Evolutionary conservation across 2,888 invertebrate genomes (phyloP).

Genomic region (Thecocarcelia acutangulata): DNA sequence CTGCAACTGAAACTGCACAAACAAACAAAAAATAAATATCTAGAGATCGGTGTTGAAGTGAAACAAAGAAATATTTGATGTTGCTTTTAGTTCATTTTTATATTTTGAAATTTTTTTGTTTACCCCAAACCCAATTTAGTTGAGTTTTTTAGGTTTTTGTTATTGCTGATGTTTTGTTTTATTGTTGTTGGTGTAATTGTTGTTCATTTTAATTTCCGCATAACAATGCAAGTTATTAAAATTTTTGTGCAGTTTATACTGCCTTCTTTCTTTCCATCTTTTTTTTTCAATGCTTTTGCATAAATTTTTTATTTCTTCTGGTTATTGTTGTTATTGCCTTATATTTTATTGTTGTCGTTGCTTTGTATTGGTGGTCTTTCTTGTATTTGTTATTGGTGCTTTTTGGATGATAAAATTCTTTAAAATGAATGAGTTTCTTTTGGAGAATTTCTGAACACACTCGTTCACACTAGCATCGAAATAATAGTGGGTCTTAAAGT

Average conservation of each 20-base stretch:
- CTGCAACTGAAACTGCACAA: slow-evolving; percentile 10
- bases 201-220: slow-evolving; percentile 66
- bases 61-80: slow-evolving; percentile 36
- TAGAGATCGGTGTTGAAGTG: slow-evolving; percentile 36
- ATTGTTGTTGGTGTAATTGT: slow-evolving; percentile 40
- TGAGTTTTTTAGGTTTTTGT: slow-evolving; percentile 18
- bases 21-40: slow-evolving; percentile 12
- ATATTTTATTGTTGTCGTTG: slow-evolving; percentile 48
- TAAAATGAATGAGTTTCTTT: slow-evolving; percentile 51
- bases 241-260: slow-evolving; percentile 66
- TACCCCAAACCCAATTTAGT: slow-evolving; percentile 52
- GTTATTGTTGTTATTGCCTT: slow-evolving; percentile 62
- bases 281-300: slow-evolving; percentile 5
- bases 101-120: slow-evolving; percentile 14
- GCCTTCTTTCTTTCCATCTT: slow-evolving; percentile 15
- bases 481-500: background rate
- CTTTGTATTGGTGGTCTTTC: slow-evolving; percentile 33
- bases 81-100: slow-evolving; percentile 34
- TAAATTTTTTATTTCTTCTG: slow-evolving; percentile 57
- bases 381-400: slow-evolving; percentile 49
- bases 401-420: slow-evolving; percentile 64
- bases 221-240: slow-evolving; percentile 70
- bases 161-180: slow-evolving; percentile 15
- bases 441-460: background rate
- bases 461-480: slow-evolving; percentile 19